Base-by-base conservation (phyloP, 2,797 vertebrate genomes). In the Delichon dasypus region DNA sequence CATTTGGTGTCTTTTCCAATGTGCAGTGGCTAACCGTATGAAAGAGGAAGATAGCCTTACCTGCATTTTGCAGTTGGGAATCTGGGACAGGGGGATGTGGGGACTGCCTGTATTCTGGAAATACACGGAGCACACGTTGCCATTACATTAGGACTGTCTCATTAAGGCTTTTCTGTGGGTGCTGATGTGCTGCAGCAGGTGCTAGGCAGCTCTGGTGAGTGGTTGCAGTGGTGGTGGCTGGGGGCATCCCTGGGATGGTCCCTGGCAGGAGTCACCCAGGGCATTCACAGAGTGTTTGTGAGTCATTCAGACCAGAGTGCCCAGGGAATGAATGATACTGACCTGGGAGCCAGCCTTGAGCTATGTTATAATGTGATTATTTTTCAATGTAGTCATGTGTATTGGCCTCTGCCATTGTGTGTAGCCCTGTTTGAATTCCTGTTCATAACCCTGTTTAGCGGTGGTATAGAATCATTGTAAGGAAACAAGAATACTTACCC, bases 311-410 rank as follows among this genome's bases (percentile, higher is more conserved):
- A 53, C 13, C 15, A 6, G 45, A 47, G 34, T 5, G 2, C 7
- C 0, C 19, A 19, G 42, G 30, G n/a, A 61, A 1, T 0, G 0
- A 14, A 1, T 0, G 0, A 14, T 14, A 6, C 27, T 68, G 80
- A 58, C 16, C 38, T 19, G 60, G 34, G 10, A 88, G 10, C 42
- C 42, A 40, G 16, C 48, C 32, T 16, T 48, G 26, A 80, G 32
- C n/a, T 48, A 1, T 21, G 6, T 2, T 61, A 17, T n/a, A 44
- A 68, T 19, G 0, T 32, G 16, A 26, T 27, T 11, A 14, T 29
- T 64, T 60, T 67, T 68, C n/a, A 48, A 1, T 15, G 12, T 2
- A 2, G 7, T 30, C 8, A 5, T 20, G 3, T 61, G 4, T 38
- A 3, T 17, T 42, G 26, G 40, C 5, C 15, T 12, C n/a, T 81